Evolutionary conservation across 2,113 vertebrate genomes (phyloP).

Genomic region (Ariopsis seemanni): DNA sequence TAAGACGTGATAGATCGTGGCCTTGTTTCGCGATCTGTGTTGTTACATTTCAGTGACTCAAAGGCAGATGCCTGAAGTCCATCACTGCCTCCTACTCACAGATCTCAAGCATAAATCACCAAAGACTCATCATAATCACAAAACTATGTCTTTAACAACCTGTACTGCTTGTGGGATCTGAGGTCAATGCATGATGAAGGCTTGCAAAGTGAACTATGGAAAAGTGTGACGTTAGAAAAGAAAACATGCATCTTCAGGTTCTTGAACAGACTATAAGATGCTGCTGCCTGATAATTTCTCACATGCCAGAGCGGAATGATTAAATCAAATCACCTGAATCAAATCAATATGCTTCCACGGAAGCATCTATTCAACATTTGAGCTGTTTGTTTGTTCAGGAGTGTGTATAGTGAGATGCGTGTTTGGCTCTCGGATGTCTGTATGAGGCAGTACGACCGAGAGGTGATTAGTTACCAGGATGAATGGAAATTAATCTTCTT

Average conservation of each 20-base stretch:
- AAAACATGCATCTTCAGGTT: not conserved
- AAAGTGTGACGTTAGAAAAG: not conserved
- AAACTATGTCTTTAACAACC: not conserved
- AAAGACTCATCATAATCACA: not conserved
- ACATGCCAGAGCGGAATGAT: not conserved
- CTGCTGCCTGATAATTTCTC: not conserved
- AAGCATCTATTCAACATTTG: not conserved
- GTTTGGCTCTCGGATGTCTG: not conserved
- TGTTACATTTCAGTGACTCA: constrained; percentile 37
- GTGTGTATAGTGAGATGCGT: too few species aligned
- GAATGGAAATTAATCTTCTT: not conserved
- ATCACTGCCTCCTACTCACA: constrained; percentile 23
- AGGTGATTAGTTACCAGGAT: not conserved
- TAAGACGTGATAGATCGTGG: constrained; percentile 25
- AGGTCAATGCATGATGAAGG: not conserved
- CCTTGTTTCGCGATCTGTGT: not conserved
- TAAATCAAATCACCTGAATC: not conserved
- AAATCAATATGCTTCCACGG: not conserved
- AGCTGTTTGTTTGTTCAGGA: not conserved
- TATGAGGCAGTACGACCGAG: not conserved
- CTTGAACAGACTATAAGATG: not conserved
- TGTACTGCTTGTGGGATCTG: not conserved
- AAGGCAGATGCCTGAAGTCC: constrained; percentile 34
- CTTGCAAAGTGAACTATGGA: not conserved
- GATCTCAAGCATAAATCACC: constrained; percentile 21